Conservation (phyloP, 1,140 invertebrate species). For the Drosophila sucinea region DNA sequence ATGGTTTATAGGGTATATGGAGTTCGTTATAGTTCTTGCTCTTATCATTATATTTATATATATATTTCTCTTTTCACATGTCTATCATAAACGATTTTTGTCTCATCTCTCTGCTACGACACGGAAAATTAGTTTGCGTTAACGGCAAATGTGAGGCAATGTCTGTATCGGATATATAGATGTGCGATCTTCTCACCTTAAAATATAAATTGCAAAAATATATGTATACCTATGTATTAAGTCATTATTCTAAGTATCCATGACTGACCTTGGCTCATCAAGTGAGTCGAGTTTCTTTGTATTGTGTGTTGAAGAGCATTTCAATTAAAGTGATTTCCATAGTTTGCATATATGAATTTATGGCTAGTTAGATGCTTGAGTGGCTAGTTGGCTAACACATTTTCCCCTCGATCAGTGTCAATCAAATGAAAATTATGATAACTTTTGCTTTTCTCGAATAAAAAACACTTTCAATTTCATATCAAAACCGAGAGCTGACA, state of each 20-base stretch:
- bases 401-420: slow-evolving; percentile 41
- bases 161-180: slow-evolving; percentile 25
- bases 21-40: not conserved
- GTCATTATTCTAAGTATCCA: too few relatives aligned
- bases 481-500: slow-evolving; percentile 15
- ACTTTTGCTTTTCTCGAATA: slow-evolving; percentile 62
- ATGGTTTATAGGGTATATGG: not conserved
- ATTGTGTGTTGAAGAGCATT: slow-evolving; percentile 1
- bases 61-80: slow-evolving; percentile 50
- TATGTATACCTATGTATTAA: not conserved
- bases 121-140: slow-evolving; percentile 39
- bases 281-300: not conserved
- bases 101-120: slow-evolving; percentile 35
- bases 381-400: not conserved
- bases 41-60: not conserved
- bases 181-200: not conserved
- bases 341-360: not conserved
- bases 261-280: slow-evolving; percentile 7
- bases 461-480: slow-evolving; percentile 65
- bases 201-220: not conserved
- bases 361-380: not conserved
- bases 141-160: slow-evolving; percentile 57
- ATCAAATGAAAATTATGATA: slow-evolving; percentile 36
- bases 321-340: slow-evolving; percentile 8
- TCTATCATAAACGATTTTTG: slow-evolving; percentile 45